Base-by-base conservation (phyloP, 2,797 vertebrate species). In the Manis crassicaudata region DNA sequence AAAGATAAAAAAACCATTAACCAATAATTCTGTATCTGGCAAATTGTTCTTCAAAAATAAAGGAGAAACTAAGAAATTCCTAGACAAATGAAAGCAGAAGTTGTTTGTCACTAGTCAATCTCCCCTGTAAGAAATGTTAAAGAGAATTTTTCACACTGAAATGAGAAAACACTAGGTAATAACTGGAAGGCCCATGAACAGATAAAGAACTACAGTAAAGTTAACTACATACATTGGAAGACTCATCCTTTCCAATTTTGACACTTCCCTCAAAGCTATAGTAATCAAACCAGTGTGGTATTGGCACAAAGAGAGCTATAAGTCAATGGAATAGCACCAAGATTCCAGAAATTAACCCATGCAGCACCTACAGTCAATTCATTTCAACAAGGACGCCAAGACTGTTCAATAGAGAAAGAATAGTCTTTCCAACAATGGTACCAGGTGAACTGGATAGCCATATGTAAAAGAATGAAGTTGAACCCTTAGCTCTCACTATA, bases 141-240 rank as follows among this genome's bases (percentile, higher is more conserved):
- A 76, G 29, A 65, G 18, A 76, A 52, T 77, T 94, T 77, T 90
- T 85, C 10, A 62, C 21, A 56, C 35, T 54, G 72, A 85, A 85
- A 35, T 43, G 43, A 85, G 84, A 76, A 6, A 89, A 85, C 13
- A 54, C 35, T 72, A 84, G 6, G 46, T 9, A 85, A 35, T 79
- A 90, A 94, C 46, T 21, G 54, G 62, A n/a, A 94, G 63, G 11
- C 46, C 35, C 72, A 52, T 90, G 54, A 85, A 85, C 21, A 94
- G 43, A 77, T 60, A 62, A 85, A 90, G 21, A 75, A 60, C 79
- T 79, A 86, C 6, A 86, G 52, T 68, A 86, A 86, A 85, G 37
- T 12, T 79, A 85, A 58, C 37, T 27, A 68, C 17, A 0, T 68
- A 84, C 68, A 20, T 21, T 68, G 52, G 58, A 84, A 84, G 93